A percentile compares a stretch with the other conserved stretches of the same genome.
These are phyloP conservation scores for Lindbergichthys nudifrons DNA, from an alignment of 2,797 vertebrate genomes.

Conservation along the genomic window DNA sequence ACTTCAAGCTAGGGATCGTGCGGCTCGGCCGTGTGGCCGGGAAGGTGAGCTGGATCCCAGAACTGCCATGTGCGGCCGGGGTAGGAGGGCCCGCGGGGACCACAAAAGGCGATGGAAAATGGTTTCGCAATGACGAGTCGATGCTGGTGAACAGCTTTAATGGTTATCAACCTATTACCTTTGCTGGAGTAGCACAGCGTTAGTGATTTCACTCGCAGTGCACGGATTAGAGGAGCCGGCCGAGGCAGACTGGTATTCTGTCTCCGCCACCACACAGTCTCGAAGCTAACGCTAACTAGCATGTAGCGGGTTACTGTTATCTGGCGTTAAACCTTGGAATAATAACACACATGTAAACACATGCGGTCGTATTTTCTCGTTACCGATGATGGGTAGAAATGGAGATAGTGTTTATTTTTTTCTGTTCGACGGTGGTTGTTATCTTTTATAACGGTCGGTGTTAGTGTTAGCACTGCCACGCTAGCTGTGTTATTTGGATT, in stretches of 20 bases:
- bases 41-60: slow-evolving; percentile 90
- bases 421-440: background rate
- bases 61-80: slow-evolving; percentile 86
- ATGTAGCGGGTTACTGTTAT: slow-evolving; percentile 24
- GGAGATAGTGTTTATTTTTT: rapidly evolving
- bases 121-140: slow-evolving; percentile 5
- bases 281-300: slow-evolving; percentile 75
- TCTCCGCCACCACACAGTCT: slow-evolving; percentile 50
- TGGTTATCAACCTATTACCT: background rate
- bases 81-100: slow-evolving; percentile 78
- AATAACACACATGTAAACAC: background rate
- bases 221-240: slow-evolving; percentile 68
- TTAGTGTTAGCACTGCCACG: slow-evolving; percentile 47
- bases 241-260: slow-evolving; percentile 57
- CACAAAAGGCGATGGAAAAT: slow-evolving; percentile 56
- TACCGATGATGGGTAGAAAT: background rate
- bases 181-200: background rate
- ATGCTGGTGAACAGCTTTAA: background rate
- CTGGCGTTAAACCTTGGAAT: slow-evolving; percentile 10
- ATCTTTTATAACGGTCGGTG: background rate
- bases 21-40: slow-evolving; percentile 98
- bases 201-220: slow-evolving; percentile 32
- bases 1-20: slow-evolving; percentile 98
- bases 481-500: slow-evolving; percentile 67
- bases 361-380: rapidly evolving